Conservation (phyloP, 2,113 vertebrate genomes). For the Lampris megalopsis region DNA sequence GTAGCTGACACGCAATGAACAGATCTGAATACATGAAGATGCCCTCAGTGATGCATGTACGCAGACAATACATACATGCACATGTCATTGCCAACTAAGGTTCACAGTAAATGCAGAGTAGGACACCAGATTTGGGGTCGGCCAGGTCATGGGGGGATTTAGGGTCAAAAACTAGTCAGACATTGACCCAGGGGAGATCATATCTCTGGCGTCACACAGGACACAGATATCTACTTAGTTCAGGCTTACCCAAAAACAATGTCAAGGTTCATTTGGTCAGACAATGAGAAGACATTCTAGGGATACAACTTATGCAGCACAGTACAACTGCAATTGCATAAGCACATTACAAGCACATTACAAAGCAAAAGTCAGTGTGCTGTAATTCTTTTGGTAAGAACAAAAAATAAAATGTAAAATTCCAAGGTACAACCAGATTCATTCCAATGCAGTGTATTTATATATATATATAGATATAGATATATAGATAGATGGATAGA, state of each 20-base stretch:
- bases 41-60: background rate
- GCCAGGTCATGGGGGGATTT: conserved; percentile 29
- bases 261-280: background rate
- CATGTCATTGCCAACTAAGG: background rate
- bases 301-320: no score
- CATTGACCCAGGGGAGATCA: conserved; percentile 17
- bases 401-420: background rate
- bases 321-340: background rate
- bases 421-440: no score
- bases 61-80: conserved; percentile 1
- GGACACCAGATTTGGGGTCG: conserved; percentile 16
- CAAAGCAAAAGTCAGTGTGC: no score
- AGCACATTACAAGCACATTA: conserved; percentile 6
- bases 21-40: background rate
- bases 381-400: background rate
- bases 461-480: no score
- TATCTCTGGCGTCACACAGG: conserved; percentile 21
- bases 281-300: no score
- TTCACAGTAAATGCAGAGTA: background rate
- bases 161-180: conserved; percentile 49
- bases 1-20: background rate
- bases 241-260: conserved; percentile 21
- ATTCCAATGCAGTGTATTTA: no score
- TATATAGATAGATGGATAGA: no score
- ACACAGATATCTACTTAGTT: conserved; percentile 28